Conservation (phyloP, 1,140 invertebrate genomes). For the Lasaia peninsularis region DNA sequence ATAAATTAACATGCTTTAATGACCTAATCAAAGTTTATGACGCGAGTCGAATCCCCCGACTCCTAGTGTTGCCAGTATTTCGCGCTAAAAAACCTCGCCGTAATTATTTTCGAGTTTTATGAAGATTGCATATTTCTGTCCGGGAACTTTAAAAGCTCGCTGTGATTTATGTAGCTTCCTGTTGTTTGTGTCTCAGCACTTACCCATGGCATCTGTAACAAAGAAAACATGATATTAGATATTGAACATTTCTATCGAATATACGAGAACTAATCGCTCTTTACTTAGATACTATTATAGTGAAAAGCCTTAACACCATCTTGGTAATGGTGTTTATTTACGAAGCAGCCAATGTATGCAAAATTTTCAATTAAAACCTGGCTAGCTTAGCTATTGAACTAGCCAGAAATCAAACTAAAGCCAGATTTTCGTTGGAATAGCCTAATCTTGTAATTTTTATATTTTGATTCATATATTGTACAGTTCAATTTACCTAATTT, state of each 20-base stretch:
- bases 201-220: constrained; percentile 82
- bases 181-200: constrained; percentile 46
- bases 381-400: no score
- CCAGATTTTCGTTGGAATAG: no score
- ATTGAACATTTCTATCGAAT: not conserved
- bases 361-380: no score
- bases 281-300: no score
- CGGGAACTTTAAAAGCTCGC: constrained; percentile 46
- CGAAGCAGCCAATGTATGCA: no score
- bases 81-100: constrained; percentile 42
- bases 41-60: constrained; percentile 70
- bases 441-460: no score
- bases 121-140: constrained; percentile 74
- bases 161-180: constrained; percentile 61
- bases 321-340: no score
- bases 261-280: no score
- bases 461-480: no score
- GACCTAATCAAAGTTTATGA: constrained; percentile 77
- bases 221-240: constrained; percentile 37
- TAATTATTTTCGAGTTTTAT: constrained; percentile 74
- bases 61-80: constrained; percentile 72
- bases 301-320: no score
- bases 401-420: no score
- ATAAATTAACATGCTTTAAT: constrained; percentile 77
- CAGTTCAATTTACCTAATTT: no score